Evolutionary conservation across 2,113 vertebrate species (phyloP), one percentile per base, ranked within the genome.

Genomic region (Motacilla tschutschensis): DNA sequence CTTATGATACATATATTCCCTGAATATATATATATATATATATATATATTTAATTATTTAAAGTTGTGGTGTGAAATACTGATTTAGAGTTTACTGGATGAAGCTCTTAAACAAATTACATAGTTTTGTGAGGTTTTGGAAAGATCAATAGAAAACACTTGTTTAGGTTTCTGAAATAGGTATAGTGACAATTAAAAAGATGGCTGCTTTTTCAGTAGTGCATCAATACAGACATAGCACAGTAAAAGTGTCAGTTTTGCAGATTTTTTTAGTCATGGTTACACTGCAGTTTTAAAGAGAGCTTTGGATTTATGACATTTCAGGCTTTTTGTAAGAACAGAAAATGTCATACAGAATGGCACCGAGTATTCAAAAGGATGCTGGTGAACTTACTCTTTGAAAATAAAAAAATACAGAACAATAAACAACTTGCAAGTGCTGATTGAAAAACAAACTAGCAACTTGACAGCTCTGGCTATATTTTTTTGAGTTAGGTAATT

Each of bases 191-290:
- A 59, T 87, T 89, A 59, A 78, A 91, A 93, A 91, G 57, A 86
- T 82, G 82, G 38, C 70, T 93, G 59, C 58, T 88, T 92, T 89
- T 70, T 65, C 58, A 77, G 38, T 79, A 77, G 31, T 91, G 53
- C 63, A 62, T 92, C 87, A 74, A 8, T 91, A 90, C 31, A 60
- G 70, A 70, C 47, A 47, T 14, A 59, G 29, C 57, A 53, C 29
- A 65, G 60, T 60, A 38, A 38, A 90, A 83, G 69, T 91, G 88
- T 81, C 77, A 62, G 47, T 87, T 93, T 79, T 91, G 75, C 77
- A 80, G 60, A 24, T 89, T 79, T 79, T 86, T 84, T 66, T 44
- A 44, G 35, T 60, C 40, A 25, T 62, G 69, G 65, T 46, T 87
- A 53, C 12, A 12, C 44, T 88, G 62, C 69, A 78, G 41, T 82